Evolutionary conservation across 2,113 vertebrate species (phyloP), one percentile per base, ranked within the genome.

Genomic region (Phylloscopus trochilus): DNA sequence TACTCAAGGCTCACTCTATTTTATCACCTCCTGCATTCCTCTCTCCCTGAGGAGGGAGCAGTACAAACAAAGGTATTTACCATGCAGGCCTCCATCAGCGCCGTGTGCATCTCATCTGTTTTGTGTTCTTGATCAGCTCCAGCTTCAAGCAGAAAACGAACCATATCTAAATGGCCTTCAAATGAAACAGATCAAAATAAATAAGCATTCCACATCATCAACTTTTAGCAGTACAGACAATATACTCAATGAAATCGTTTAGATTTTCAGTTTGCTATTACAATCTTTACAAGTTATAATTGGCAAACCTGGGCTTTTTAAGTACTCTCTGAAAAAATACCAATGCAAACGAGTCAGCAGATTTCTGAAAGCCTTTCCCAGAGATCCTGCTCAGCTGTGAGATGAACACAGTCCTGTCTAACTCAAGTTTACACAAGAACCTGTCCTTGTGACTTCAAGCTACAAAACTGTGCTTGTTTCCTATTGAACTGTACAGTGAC

Each of bases 81-180:
- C 99, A 99, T 99, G 98, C 99, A 99, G 90, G 99, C 99, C 90
- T 99, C 99, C 99, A 99, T 99, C 87, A 99, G 98, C 2, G 99
- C 99, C 4, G 99, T 99, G 97, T 99, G 99, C 99, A 99, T 99
- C 97, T 99, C 99, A 89, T 99, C 99, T 11, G 99, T 99, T 98
- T 99, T 99, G 92, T 99, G 99, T 94, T 99, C 99, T 97, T 99
- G 99, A 97, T 99, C 99, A 83, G 99, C 99, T 96, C 99, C 99
- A 95, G 99, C 99, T 97, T 99, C 99, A 97, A 99, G 98, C 55
- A 99, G 98, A 98, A 99, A 99, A 44, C 99, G 98, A 98, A 99
- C 99, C 99, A 99, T 99, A 96, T 99, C 99, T 98, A 99, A 98
- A 97, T 99, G 99, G 96, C 99, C 99, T 99, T 98, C 26, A 96